These are phyloP conservation scores for Campylorhamphus procurvoides DNA, from an alignment of 2,113 vertebrate species.

Conservation along the genomic window DNA sequence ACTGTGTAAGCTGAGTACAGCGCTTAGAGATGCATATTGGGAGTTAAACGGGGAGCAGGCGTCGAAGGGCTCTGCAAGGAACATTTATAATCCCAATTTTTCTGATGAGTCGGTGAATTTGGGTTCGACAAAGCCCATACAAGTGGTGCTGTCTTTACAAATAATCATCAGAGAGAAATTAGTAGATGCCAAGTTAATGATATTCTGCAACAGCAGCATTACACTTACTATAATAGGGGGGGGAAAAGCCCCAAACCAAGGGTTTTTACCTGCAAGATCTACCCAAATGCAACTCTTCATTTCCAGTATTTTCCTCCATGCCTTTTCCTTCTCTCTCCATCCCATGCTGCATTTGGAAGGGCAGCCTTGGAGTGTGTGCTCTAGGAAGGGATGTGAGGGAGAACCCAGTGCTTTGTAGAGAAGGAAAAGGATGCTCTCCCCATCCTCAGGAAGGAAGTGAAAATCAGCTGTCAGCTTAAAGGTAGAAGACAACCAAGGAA, in stretches of 20 bases:
- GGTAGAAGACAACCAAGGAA: background rate
- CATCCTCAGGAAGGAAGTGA: background rate
- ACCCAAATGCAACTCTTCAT: background rate
- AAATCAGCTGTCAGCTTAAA: background rate
- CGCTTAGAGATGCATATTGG: background rate
- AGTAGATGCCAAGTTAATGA: background rate
- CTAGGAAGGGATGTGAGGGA: background rate
- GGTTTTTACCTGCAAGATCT: background rate
- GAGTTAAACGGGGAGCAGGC: background rate
- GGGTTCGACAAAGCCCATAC: background rate
- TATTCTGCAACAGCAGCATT: background rate
- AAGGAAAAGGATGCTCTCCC: background rate
- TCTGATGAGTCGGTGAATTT: background rate
- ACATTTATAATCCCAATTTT: accelerated
- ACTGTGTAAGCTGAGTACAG: background rate
- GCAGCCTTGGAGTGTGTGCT: accelerated
- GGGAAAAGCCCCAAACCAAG: background rate
- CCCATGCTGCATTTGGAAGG: background rate
- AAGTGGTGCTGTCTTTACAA: background rate
- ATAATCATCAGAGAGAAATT: background rate
- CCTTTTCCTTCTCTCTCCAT: background rate
- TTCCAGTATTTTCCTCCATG: background rate
- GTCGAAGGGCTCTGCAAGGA: background rate
- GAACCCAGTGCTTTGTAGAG: background rate
- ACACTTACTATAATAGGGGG: background rate